Percentiles rank a stretch among this genome's conserved stretches.
These are phyloP conservation scores for Cancer borealis DNA, from an alignment of 2,888 invertebrate genomes.

Conservation along the genomic window DNA sequence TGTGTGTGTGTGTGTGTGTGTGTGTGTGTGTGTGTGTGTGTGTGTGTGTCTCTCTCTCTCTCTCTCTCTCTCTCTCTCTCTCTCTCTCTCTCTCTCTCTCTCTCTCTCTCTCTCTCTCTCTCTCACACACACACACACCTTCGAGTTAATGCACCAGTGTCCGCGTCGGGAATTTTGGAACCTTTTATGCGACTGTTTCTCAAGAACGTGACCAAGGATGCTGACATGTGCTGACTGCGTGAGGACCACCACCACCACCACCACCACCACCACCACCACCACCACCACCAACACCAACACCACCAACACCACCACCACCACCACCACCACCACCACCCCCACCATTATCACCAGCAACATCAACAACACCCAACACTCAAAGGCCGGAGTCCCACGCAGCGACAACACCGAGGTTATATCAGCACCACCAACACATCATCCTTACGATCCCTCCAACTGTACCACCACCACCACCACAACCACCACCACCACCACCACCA, in stretches of 20 bases:
- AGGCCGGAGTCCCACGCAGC: too few species aligned
- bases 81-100: conserved; percentile 47
- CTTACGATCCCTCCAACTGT: neutral
- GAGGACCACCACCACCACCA: neutral
- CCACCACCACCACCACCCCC: neutral
- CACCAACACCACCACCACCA: neutral
- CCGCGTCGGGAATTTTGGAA: neutral
- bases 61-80: neutral
- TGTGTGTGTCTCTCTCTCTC: neutral
- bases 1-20: conserved; percentile 48
- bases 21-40: conserved; percentile 35
- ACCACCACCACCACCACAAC: neutral
- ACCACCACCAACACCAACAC: too few species aligned
- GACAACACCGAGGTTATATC: too few species aligned
- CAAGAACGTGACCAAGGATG: neutral
- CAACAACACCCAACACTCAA: too few species aligned
- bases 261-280: neutral
- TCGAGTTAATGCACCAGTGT: neutral
- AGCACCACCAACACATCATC: too few species aligned
- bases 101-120: conserved; percentile 41
- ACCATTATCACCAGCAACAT: too few species aligned
- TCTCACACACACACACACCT: neutral
- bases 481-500: neutral
- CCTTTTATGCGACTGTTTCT: neutral
- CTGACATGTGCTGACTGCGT: neutral